Base-by-base conservation (phyloP, 2,113 vertebrate genomes). In the Ptychochromis oligacanthus region DNA sequence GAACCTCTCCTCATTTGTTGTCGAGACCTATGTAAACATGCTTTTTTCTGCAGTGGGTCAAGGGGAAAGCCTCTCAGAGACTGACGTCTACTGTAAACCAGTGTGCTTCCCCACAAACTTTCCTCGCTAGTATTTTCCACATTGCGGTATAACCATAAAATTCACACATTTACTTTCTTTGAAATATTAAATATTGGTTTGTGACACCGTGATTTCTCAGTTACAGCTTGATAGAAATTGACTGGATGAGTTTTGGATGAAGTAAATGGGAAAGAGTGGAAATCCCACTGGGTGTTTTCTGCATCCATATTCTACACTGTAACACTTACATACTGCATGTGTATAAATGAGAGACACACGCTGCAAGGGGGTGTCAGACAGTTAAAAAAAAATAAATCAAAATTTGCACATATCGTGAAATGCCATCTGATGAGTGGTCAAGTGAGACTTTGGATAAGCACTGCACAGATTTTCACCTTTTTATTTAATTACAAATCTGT, bases 391-490 rank as follows among this genome's bases (percentile, higher is more conserved):
- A 80, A 59, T 0, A 0, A 2, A 5, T 13, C 77, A 77, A 75
- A 56, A 77, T 87, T 80, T 84, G 38, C 84, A 87, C 84, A 78
- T 75, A 74, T 78, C 43, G 58, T 91, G 78, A 86, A 52, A 82
- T 86, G 85, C 79, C 91, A 89, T 84, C 88, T 91, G 89, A 87
- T 87, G 81, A 91, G 89, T 91, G 84, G 72, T 91, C 83, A 89
- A 83, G 87, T 92, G 81, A 92, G 86, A 91, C 85, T 87, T 85
- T 92, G 82, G 87, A 85, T 94, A 89, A 92, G 90, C 87, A 91
- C 64, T 88, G 80, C 75, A 77, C 40, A 58, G 85, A 91, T 77
- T 22, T 24, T 43, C 40, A 67, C 22, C 7, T 18, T 52, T 7
- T 67, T 18, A 26, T 67, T 67, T 67, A 26, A 26, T 67, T 67